Conservation (phyloP, 92 coral and sea anemone species). For the Porites evermanni region DNA sequence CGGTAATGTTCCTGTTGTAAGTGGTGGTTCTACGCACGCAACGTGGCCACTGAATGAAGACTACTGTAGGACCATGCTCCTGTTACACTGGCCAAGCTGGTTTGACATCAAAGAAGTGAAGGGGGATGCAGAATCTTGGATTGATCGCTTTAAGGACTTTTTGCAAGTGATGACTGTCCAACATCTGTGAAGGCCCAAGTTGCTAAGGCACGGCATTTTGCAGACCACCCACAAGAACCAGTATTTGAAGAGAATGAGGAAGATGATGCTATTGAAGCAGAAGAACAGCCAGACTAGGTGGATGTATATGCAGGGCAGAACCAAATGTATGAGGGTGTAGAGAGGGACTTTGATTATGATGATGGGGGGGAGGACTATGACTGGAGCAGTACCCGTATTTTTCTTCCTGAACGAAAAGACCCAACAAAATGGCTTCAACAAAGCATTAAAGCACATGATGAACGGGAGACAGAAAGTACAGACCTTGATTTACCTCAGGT, state of each 20-base stretch:
- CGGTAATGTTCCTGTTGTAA: slow-evolving; percentile 52
- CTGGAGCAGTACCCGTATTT: neutral
- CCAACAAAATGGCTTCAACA: slow-evolving; percentile 50
- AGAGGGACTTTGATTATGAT: slow-evolving; percentile 45
- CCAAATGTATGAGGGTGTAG: neutral
- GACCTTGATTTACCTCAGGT: slow-evolving; percentile 41
- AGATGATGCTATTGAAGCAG: slow-evolving; percentile 37
- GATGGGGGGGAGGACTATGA: slow-evolving; percentile 58
- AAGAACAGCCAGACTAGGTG: slow-evolving; percentile 11
- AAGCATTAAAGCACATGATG: slow-evolving; percentile 23
- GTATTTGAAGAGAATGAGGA: neutral
- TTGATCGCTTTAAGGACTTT: slow-evolving; percentile 10
- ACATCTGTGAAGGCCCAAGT: no score
- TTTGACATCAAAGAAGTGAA: slow-evolving; percentile 47
- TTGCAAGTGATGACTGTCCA: slow-evolving; percentile 29
- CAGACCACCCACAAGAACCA: no score
- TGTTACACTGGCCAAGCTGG: slow-evolving; percentile 66
- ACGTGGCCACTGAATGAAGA: slow-evolving; percentile 60
- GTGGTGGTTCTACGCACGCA: slow-evolving; percentile 58
- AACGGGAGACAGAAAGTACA: neutral
- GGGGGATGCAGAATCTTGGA: slow-evolving; percentile 14
- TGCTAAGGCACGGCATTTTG: no score
- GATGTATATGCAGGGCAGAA: neutral
- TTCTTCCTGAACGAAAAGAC: slow-evolving; percentile 26
- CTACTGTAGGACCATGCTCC: slow-evolving; percentile 56